Conservation (phyloP, 2,797 vertebrate genomes). For the Megalops cyprinoides region DNA sequence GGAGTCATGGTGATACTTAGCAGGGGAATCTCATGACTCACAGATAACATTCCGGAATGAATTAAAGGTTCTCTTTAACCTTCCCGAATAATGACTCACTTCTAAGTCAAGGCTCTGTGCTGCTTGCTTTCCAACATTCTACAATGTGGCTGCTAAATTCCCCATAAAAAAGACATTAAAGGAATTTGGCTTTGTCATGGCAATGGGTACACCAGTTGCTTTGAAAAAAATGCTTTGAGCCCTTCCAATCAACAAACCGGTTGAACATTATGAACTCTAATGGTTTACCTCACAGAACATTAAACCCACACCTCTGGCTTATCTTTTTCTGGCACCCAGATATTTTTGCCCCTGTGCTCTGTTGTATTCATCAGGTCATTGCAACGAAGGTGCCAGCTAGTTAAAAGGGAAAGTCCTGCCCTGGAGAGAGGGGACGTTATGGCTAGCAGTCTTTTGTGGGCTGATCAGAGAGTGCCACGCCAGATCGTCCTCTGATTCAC, state of each 20-base stretch:
- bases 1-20: not conserved
- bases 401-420: not conserved
- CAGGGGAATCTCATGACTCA: not conserved
- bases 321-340: too few relatives aligned
- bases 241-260: too few relatives aligned
- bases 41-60: not conserved
- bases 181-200: not conserved
- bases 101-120: not conserved
- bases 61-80: not conserved
- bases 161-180: slow-evolving; percentile 8
- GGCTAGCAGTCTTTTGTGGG: too few relatives aligned
- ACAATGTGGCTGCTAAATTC: not conserved
- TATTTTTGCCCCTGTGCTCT: too few relatives aligned
- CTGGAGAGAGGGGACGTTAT: not conserved
- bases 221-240: too few relatives aligned
- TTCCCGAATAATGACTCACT: not conserved
- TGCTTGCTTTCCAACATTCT: not conserved
- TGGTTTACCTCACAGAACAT: too few relatives aligned
- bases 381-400: not conserved
- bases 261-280: too few relatives aligned
- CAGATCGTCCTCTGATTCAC: not conserved
- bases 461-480: too few relatives aligned
- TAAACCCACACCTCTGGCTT: too few relatives aligned
- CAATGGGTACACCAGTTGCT: not conserved
- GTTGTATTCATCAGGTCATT: too few relatives aligned